Conservation (phyloP, 53 echinoderm and acorn worm species). For the Paelopatides confundens region DNA sequence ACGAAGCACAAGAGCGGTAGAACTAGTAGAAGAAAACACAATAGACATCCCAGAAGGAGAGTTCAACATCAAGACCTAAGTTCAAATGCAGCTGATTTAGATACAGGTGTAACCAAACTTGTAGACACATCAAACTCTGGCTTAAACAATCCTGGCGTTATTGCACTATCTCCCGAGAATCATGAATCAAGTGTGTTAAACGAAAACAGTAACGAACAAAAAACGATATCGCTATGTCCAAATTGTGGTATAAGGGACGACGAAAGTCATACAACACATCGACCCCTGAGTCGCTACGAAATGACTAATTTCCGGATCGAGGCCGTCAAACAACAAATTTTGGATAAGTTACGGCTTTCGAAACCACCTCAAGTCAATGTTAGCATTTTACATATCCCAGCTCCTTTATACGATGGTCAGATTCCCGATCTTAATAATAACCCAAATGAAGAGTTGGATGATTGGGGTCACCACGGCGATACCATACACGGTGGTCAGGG, state of each 20-base stretch:
- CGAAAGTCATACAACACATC: neutral
- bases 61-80: neutral
- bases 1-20: neutral
- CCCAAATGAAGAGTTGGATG: neutral
- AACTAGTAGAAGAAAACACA: neutral
- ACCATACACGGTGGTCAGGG: conserved; percentile 19
- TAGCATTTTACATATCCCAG: conserved; percentile 57
- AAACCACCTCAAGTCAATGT: conserved; percentile 64
- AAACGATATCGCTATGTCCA: conserved; percentile 11
- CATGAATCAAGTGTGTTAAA: no score
- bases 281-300: conserved; percentile 17
- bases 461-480: neutral
- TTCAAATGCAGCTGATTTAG: conserved; percentile 26
- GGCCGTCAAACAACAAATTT: conserved; percentile 63
- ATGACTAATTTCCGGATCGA: conserved; percentile 58
- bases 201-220: neutral
- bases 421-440: conserved; percentile 32
- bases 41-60: neutral
- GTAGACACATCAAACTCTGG: neutral
- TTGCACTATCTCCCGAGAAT: neutral
- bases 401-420: conserved; percentile 42
- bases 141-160: neutral
- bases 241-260: conserved; percentile 8
- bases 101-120: neutral
- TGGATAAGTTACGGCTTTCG: conserved; percentile 62